Conservation (phyloP, 2,888 invertebrate genomes). For the Lucinisca nassula region DNA sequence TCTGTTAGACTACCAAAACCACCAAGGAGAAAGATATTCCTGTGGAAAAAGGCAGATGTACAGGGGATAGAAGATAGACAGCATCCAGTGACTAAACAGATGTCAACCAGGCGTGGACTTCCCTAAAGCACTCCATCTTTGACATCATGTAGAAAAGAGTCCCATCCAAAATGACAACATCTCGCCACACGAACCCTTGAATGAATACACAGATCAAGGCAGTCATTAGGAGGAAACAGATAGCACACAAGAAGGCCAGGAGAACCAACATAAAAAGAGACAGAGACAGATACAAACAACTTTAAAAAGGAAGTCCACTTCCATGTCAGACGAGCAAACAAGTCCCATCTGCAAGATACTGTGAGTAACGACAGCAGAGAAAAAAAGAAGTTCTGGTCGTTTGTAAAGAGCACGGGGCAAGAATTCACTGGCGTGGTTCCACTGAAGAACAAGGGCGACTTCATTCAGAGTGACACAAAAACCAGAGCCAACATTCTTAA, state of each 20-base stretch:
- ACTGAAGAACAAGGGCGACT: neutral
- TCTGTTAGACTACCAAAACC: slow-evolving; percentile 5
- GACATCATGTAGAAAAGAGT: neutral
- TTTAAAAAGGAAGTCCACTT: no score
- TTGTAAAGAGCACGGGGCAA: no score
- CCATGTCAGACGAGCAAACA: no score
- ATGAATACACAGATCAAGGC: slow-evolving; percentile 15
- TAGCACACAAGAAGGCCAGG: neutral
- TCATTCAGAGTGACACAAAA: neutral
- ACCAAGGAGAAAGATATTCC: neutral
- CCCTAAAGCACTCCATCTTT: neutral
- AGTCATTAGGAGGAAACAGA: slow-evolving; percentile 1
- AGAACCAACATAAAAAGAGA: slow-evolving; percentile 7
- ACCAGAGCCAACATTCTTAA: neutral
- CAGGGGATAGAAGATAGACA: neutral
- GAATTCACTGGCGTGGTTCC: neutral
- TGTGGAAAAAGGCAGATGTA: slow-evolving; percentile 19
- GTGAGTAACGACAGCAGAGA: no score
- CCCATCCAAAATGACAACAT: slow-evolving; percentile 28
- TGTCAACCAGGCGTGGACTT: neutral
- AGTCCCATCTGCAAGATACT: no score
- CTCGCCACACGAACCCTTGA: slow-evolving; percentile 15
- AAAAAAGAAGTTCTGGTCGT: no score
- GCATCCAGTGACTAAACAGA: neutral
- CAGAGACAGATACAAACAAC: neutral